phyloP scores from a whole-genome alignment of 1,140 invertebrate species.

The Plectrocnemia conspersa region DNA sequence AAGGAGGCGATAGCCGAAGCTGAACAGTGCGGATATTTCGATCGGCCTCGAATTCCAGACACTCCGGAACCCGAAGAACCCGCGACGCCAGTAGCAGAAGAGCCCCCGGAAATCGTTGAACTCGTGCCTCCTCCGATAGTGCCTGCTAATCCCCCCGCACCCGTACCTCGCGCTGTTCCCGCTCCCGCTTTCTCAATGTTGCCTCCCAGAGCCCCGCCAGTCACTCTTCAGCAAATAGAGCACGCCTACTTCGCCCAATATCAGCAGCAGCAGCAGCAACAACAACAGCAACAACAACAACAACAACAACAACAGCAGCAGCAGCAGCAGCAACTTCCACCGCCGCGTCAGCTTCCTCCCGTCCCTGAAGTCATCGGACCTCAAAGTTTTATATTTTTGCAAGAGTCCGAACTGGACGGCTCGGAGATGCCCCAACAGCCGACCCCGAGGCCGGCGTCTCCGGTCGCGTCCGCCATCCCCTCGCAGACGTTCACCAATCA shows the following conservation, averaged over 20 bases:
- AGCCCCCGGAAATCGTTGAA: conserved; percentile 32
- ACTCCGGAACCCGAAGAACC: conserved; percentile 34
- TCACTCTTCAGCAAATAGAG: conserved; percentile 55
- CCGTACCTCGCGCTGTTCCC: conserved; percentile 42
- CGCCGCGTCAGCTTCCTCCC: conserved; percentile 51
- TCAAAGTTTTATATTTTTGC: conserved; percentile 69
- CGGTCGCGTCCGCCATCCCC: conserved; percentile 61
- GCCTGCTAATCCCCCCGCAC: conserved; percentile 35
- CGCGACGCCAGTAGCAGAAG: conserved; percentile 33
- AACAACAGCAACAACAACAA: conserved; percentile 54
- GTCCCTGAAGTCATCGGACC: conserved; percentile 68
- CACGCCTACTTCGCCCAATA: conserved; percentile 56
- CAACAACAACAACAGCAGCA: too few relatives aligned
- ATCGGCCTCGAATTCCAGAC: conserved; percentile 54
- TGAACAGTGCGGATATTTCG: conserved; percentile 77
- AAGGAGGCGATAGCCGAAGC: conserved; percentile 71
- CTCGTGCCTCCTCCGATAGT: conserved; percentile 37
- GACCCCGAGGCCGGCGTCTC: conserved; percentile 46
- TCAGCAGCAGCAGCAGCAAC: conserved; percentile 53
- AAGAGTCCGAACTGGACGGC: conserved; percentile 72
- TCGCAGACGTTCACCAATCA: conserved; percentile 77
- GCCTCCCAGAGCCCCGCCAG: conserved; percentile 43
- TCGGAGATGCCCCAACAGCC: conserved; percentile 54
- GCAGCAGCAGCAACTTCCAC: conserved; percentile 55
- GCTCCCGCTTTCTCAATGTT: conserved; percentile 45